Evolutionary conservation across 2,797 vertebrate species (phyloP).

Genomic region (Psittacula echo): DNA sequence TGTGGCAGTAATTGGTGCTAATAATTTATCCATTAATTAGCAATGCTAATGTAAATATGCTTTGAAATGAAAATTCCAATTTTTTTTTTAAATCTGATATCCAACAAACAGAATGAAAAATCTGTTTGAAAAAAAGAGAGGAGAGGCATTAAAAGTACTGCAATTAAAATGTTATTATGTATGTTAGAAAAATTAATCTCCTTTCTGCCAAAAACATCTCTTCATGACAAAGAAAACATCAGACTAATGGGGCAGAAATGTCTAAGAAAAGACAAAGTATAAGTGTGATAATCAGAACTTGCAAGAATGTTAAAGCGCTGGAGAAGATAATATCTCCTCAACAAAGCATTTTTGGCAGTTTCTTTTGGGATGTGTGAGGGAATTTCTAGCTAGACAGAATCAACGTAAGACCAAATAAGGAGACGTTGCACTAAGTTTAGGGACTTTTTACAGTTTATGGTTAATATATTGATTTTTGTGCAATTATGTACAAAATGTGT

Average conservation of each 20-base stretch:
- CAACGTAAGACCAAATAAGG: neutral
- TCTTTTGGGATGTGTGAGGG: neutral
- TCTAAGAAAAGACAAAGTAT: neutral
- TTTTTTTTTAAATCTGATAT: neutral
- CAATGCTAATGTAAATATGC: neutral
- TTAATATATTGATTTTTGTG: neutral
- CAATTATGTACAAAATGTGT: neutral
- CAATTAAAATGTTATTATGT: neutral
- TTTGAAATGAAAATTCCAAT: neutral
- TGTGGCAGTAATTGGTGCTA: neutral
- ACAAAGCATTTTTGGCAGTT: neutral
- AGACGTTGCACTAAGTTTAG: neutral
- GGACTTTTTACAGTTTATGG: rapidly evolving
- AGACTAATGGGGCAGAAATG: neutral
- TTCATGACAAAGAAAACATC: neutral
- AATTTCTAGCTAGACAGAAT: neutral
- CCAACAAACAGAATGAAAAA: neutral
- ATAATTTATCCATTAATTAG: neutral
- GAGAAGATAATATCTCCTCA: neutral
- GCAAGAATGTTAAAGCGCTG: neutral
- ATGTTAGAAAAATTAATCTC: neutral
- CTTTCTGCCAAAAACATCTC: neutral
- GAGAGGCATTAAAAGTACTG: neutral
- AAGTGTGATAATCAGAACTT: neutral
- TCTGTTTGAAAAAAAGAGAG: neutral